phyloP scores from a whole-genome alignment of 2,797 vertebrate species.

The Halcyon smyrnensis region DNA sequence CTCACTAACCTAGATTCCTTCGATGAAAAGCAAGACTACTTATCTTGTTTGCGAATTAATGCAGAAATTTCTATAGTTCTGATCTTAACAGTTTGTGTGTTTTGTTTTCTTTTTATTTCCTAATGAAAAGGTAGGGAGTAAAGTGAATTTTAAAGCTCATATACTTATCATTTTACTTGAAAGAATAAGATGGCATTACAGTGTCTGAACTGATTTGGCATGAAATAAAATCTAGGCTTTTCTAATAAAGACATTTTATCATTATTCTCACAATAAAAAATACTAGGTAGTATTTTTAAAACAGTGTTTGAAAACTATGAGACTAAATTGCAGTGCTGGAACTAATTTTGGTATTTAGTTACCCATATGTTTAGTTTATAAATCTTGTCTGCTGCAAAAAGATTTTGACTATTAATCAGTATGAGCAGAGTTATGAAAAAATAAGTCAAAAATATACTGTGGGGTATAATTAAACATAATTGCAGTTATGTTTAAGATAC shows the following conservation, averaged over 20 bases:
- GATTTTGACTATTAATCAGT: background rate
- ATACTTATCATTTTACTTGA: background rate
- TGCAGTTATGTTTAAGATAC: background rate
- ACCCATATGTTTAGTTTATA: background rate
- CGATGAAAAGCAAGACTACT: background rate
- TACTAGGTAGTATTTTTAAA: conserved; percentile 21
- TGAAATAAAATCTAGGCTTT: conserved; percentile 8
- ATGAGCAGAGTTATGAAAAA: background rate
- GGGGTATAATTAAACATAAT: background rate
- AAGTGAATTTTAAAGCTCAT: background rate
- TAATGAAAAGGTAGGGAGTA: background rate
- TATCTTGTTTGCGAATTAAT: background rate
- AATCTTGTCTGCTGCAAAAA: background rate
- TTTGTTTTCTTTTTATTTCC: too few species aligned
- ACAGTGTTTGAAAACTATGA: background rate
- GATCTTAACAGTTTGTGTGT: background rate
- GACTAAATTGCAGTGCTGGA: conserved; percentile 14
- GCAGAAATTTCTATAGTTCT: background rate
- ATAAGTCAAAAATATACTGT: background rate
- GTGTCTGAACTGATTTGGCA: conserved; percentile 6
- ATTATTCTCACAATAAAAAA: conserved; percentile 23
- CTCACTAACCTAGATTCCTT: background rate
- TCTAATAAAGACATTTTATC: conserved; percentile 25
- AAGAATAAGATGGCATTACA: background rate
- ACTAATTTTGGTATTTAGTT: background rate